Conservation (phyloP, 2,888 invertebrate species). For the Odontothrips loti region DNA sequence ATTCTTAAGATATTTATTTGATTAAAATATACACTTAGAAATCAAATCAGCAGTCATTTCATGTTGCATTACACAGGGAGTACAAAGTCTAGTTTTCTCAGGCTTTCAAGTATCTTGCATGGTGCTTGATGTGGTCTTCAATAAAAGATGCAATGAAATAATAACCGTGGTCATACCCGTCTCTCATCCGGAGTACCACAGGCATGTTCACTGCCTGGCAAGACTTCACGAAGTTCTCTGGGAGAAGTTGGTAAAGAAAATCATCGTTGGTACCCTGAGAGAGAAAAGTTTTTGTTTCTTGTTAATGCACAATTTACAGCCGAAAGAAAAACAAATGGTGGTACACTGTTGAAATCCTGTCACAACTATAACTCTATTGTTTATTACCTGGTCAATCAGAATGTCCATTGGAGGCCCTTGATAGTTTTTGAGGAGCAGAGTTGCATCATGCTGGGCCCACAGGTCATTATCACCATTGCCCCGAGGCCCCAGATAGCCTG, state of each 20-base stretch:
- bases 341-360: no score
- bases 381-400: slow-evolving; percentile 78
- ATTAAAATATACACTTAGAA: neutral
- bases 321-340: slow-evolving; percentile 27
- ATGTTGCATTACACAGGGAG: neutral
- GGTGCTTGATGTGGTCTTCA: slow-evolving; percentile 87
- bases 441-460: slow-evolving; percentile 88
- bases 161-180: slow-evolving; percentile 93
- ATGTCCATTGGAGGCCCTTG: slow-evolving; percentile 77
- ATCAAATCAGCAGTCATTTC: neutral
- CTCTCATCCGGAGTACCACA: slow-evolving; percentile 64
- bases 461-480: slow-evolving; percentile 46
- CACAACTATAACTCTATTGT: no score
- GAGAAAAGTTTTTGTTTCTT: slow-evolving; percentile 30
- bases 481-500: slow-evolving; percentile 70
- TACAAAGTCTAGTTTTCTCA: neutral
- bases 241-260: slow-evolving; percentile 74
- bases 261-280: slow-evolving; percentile 76
- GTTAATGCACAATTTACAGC: neutral
- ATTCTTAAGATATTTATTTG: neutral
- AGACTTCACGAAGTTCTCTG: slow-evolving; percentile 74
- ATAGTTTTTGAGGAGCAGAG: slow-evolving; percentile 74
- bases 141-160: slow-evolving; percentile 89
- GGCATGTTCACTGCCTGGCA: slow-evolving; percentile 64
- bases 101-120: slow-evolving; percentile 67